Evolutionary conservation across 2,888 invertebrate species (phyloP), one percentile per base, ranked within the genome.

Genomic region (Platycheirus albimanus): DNA sequence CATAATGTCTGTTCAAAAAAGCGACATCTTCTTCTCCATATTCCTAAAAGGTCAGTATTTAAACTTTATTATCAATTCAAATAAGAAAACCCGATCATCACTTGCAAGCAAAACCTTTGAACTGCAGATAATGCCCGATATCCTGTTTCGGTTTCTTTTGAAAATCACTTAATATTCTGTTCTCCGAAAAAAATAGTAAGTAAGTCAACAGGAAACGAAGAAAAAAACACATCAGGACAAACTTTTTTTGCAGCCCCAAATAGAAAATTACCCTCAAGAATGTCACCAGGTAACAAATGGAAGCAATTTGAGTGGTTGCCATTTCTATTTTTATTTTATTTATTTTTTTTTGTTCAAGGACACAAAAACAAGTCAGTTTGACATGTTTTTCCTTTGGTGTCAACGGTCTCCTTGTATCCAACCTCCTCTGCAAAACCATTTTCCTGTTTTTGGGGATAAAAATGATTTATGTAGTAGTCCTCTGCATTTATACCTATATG

Each of bases 191-290:
- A n/a, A n/a, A n/a, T n/a, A n/a, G n/a, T n/a, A n/a, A n/a, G n/a
- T n/a, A n/a, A n/a, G n/a, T n/a, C n/a, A n/a, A n/a, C n/a, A n/a
- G n/a, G n/a, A n/a, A 38, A 24, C 28, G 19, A 54, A 13, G 36
- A 54, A 0, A 51, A 30, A 51, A 30, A 17, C 0, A 5, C n/a
- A 52, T 30, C 0, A 52, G 30, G 30, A 52, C 28, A 54, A 56
- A 38, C 36, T 38, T 28, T 41, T 33, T 33, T 33, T 33, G 5
- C 7, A 75, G 51, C 56, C 30, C 43, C 43, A 70, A 80, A 80
- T 76, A 71, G 80, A 76, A 81, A 81, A 81, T 81, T 81, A 81
- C 76, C 76, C 81, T 71, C 81, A 81, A 61, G 71, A 76, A 71
- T 71, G 66, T 71, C 76, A 76, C 71, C 76, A 47, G 66, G 66